phyloP scores from a whole-genome alignment of 2,888 invertebrate genomes.

The Aphidius colemani region DNA sequence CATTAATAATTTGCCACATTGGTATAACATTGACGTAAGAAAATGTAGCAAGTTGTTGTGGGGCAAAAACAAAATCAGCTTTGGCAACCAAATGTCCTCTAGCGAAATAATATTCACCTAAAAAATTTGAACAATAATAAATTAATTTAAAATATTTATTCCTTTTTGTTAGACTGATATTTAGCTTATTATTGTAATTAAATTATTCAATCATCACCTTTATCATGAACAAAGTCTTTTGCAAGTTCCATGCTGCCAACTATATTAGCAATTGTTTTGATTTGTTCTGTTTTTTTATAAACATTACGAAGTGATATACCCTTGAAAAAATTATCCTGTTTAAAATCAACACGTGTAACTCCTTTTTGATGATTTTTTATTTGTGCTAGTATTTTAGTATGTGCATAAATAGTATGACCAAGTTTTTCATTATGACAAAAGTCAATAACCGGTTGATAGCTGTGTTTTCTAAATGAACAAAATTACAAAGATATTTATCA shows the following conservation, averaged over 20 bases:
- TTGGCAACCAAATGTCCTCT: slow-evolving; percentile 64
- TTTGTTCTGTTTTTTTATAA: slow-evolving; percentile 44
- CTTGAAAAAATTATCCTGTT: slow-evolving; percentile 63
- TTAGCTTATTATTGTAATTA: neutral
- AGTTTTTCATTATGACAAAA: slow-evolving; percentile 64
- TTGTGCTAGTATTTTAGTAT: slow-evolving; percentile 60
- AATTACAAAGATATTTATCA: neutral
- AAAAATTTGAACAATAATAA: neutral
- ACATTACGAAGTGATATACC: slow-evolving; percentile 50
- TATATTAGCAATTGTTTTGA: slow-evolving; percentile 38
- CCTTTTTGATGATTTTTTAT: slow-evolving; percentile 62
- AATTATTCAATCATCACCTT: slow-evolving; percentile 23
- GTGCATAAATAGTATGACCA: slow-evolving; percentile 63
- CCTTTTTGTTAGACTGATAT: neutral
- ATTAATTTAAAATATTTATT: neutral
- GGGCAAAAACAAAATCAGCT: slow-evolving; percentile 62
- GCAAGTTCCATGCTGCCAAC: slow-evolving; percentile 42
- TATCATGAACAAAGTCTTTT: slow-evolving; percentile 41
- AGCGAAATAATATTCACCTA: slow-evolving; percentile 49
- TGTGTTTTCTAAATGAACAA: slow-evolving; percentile 35
- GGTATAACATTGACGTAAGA: slow-evolving; percentile 65
- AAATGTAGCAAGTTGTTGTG: slow-evolving; percentile 63
- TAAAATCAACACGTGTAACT: slow-evolving; percentile 62
- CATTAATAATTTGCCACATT: slow-evolving; percentile 61
- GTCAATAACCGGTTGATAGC: slow-evolving; percentile 62